A percentile compares a stretch with the other conserved stretches of the same genome.
phyloP scores from a whole-genome alignment of 2,888 invertebrate species.

The Drosophila rellima region DNA sequence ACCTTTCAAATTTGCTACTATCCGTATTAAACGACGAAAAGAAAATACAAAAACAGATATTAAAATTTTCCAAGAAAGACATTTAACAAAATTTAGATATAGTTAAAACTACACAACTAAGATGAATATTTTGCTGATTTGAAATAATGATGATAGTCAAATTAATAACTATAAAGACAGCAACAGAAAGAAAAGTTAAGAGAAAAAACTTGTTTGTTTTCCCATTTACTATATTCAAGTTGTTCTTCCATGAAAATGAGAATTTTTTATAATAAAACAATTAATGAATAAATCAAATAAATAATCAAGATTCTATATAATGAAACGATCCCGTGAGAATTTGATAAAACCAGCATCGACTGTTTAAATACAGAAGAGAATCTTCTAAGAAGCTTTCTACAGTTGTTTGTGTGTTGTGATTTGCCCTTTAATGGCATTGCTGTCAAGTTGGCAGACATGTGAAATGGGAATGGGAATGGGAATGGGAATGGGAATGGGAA shows the following conservation, averaged over 20 bases:
- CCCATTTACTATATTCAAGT: no score
- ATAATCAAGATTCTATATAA: background rate
- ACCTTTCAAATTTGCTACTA: slow-evolving; percentile 14
- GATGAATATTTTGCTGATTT: no score
- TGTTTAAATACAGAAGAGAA: background rate
- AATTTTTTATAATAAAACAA: background rate
- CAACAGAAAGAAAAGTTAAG: no score
- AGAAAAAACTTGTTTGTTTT: no score
- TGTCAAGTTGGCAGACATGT: slow-evolving; percentile 10
- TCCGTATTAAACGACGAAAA: background rate
- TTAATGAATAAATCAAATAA: no score
- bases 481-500: background rate
- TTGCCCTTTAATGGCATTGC: slow-evolving; percentile 8
- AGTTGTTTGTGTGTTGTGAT: background rate
- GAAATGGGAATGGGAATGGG: background rate
- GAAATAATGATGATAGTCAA: no score
- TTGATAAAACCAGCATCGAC: no score
- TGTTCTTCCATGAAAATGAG: background rate
- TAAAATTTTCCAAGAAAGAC: background rate
- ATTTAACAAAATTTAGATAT: background rate
- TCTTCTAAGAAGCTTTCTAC: background rate
- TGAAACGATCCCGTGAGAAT: background rate
- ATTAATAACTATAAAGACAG: no score
- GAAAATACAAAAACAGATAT: background rate
- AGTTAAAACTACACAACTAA: no score